phyloP scores from a whole-genome alignment of 2,113 vertebrate genomes.

The Dunckerocampus dactyliophorus region DNA sequence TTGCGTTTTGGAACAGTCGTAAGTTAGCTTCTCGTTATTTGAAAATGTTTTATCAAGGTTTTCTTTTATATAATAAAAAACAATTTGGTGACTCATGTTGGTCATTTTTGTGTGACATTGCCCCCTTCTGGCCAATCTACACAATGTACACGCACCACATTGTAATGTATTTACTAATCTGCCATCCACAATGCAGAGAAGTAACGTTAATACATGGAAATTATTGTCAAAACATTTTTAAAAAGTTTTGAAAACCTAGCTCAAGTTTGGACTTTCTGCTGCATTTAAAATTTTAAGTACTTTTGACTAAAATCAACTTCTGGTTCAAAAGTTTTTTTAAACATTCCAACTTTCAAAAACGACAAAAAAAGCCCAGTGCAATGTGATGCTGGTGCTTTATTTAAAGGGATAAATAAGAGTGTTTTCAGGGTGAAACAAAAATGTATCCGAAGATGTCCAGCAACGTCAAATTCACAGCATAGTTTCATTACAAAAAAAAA shows the following conservation, averaged over 20 bases:
- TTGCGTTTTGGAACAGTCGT: constrained; percentile 15
- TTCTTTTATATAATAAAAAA: constrained; percentile 92
- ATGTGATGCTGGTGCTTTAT: constrained; percentile 73
- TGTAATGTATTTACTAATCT: neutral
- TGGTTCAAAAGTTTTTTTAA: too few species aligned
- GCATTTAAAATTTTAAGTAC: too few species aligned
- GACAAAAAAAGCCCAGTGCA: constrained; percentile 27
- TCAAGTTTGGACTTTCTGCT: too few species aligned
- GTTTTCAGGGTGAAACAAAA: constrained; percentile 55
- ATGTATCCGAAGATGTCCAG: constrained; percentile 30
- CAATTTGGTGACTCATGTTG: constrained; percentile 38
- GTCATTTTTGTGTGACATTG: neutral
- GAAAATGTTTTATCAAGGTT: constrained; percentile 84
- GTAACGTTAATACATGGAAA: too few species aligned
- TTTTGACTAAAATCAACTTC: too few species aligned
- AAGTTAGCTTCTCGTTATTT: constrained; percentile 55
- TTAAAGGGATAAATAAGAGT: constrained; percentile 67
- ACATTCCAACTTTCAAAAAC: too few species aligned
- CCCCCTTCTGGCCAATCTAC: neutral
- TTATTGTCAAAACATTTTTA: too few species aligned
- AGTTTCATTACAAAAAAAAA: neutral
- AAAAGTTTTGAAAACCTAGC: too few species aligned
- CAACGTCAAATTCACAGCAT: constrained; percentile 55
- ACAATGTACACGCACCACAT: neutral
- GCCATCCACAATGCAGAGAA: too few species aligned